Evolutionary conservation across 2,888 invertebrate species (phyloP), one percentile per base, ranked within the genome.

Genomic region (Cataglyphis albicans): DNA sequence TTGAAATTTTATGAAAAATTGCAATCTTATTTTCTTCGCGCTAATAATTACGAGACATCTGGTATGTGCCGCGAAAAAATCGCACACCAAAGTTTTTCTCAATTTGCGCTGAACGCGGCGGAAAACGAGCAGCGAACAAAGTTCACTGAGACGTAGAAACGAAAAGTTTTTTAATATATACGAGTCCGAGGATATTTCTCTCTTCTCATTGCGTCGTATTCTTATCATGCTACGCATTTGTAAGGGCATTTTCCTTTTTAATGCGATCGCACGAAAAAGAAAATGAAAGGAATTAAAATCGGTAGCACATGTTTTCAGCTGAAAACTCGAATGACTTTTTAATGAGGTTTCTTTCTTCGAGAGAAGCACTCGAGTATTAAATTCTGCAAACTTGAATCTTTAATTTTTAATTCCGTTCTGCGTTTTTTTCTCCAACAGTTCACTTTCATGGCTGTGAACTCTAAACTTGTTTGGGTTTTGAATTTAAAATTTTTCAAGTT

Each of bases 141-240:
- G 86, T 90, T 90, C 76, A 67, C 65, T 57, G 84, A 84, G 73
- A 72, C 64, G 73, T 57, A 44, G 83, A 86, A 85, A 86, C 83
- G 55, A 81, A 88, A 92, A 91, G 86, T 91, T 91, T 91, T 91
- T 91, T 89, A 91, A 92, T 91, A 90, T 84, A 88, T 48, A 48
- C 81, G 63, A 63, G 76, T 76, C 55, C 67, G n/a, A 7, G 38
- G 25, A 15, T 21, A 38, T 72, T 61, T 48, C 48, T 41, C 38
- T 38, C 38, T 38, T 75, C 6, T 7, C 25, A 10, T 80, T 18
- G n/a, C 48, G 48, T 48, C 81, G 65, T 67, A 38, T 72, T 44
- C 21, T 73, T 44, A 70, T 70, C 35, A 10, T 21, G 76, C 55
- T 21, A n/a, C n/a, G 32, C 12, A 41, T 72, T 78, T 25, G 32